These are phyloP conservation scores for Ctena decussata DNA, from an alignment of 2,888 invertebrate genomes.

Conservation along the genomic window DNA sequence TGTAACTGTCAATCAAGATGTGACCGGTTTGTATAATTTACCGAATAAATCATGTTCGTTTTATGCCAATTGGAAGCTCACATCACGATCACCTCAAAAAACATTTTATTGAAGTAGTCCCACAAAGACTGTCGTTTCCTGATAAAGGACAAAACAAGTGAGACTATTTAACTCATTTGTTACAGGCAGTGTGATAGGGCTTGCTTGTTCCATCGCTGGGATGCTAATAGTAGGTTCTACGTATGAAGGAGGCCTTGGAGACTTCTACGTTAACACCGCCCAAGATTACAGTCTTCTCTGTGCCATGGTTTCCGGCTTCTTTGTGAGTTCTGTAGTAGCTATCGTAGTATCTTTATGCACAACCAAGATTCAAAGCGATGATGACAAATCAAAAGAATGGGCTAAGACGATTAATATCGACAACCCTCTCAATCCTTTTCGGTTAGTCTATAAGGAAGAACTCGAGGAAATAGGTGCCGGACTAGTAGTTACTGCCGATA, in stretches of 20 bases:
- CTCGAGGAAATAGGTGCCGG: conserved; percentile 55
- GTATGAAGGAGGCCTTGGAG: conserved; percentile 72
- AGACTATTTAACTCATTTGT: too few species aligned
- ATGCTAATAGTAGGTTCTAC: conserved; percentile 71
- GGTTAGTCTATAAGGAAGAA: conserved; percentile 71
- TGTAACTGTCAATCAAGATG: too few species aligned
- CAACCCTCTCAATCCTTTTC: conserved; percentile 75
- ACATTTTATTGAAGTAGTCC: too few species aligned
- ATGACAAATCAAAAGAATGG: conserved; percentile 72
- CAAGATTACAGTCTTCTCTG: conserved; percentile 76
- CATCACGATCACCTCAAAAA: too few species aligned
- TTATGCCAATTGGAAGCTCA: too few species aligned
- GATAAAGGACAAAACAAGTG: too few species aligned
- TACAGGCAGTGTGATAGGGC: conserved; percentile 75
- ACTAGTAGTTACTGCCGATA: conserved; percentile 48
- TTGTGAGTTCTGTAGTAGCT: conserved; percentile 70
- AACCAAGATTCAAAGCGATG: conserved; percentile 59
- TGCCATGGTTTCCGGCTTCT: conserved; percentile 72
- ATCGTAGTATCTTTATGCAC: conserved; percentile 78
- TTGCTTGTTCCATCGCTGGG: conserved; percentile 67
- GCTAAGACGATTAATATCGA: conserved; percentile 54
- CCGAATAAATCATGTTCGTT: too few species aligned
- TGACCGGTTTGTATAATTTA: too few species aligned
- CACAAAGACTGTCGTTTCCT: too few species aligned
- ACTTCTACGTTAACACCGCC: conserved; percentile 77